Evolutionary conservation across 2,113 vertebrate species (phyloP), one percentile per base, ranked within the genome.

Genomic region (Oophaga pumilio): DNA sequence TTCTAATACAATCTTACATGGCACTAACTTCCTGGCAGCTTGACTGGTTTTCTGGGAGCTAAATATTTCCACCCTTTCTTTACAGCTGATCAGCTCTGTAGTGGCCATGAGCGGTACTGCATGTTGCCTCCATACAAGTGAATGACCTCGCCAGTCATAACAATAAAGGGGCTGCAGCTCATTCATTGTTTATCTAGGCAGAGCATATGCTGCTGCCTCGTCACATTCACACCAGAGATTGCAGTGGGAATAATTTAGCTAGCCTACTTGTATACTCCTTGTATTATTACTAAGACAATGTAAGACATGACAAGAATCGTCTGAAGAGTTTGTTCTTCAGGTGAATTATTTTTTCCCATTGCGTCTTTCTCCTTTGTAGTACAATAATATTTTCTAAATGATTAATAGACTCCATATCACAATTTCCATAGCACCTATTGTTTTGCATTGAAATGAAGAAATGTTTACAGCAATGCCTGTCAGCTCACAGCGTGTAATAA

Each of bases 381-480:
- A 26, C 50, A 71, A 56, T 84, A 84, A 71, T 84, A 84, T 71
- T 71, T 73, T 57, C 50, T 56, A 71, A 84, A 84, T 71, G 43
- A 69, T 56, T 49, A 69, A 43, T 22, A 43, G 56, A 69, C 49
- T 69, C 14, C 22, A 69, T 84, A 52, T 56, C 68, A 62, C 1
- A 20, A 49, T 33, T 74, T 73, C 52, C 53, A 74, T 60, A 15
- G 26, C 74, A 57, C n/a, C 11, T 76, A 50, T 76, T 76, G 60
- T 64, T 76, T 26, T 71, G 28, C 60, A 43, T 18, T 76, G 57
- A 57, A 50, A n/a, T 43, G 33, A 26, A 62, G 69, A 56, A 24
- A 33, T 50, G 84, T 62, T 76, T 76, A 85, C 66, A 76, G 71
- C 71, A 52, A 85, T 76, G 68, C 73, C 53, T 85, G 84, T 76